phyloP scores from a whole-genome alignment of 2,888 invertebrate genomes.

The Lissocephala sabroskyi region DNA sequence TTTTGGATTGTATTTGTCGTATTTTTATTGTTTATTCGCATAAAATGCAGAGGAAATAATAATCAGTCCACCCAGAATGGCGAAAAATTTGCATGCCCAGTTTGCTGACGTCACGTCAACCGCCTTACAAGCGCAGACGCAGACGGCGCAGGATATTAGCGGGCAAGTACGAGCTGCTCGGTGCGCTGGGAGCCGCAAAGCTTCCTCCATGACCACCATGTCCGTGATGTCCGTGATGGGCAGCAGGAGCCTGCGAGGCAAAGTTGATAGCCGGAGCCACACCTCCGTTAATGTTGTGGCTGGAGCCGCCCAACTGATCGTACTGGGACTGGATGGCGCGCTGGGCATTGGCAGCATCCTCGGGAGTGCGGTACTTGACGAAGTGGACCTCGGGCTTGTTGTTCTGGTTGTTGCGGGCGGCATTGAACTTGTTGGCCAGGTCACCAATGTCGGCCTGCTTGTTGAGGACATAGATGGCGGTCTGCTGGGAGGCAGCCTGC shows the following conservation, averaged over 20 bases:
- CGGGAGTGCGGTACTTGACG: conserved; percentile 66
- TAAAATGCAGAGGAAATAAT: too few species aligned
- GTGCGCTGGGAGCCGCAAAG: conserved; percentile 29
- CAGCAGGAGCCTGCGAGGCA: conserved; percentile 45
- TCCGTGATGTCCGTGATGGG: conserved; percentile 15
- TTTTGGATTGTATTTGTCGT: conserved; percentile 27
- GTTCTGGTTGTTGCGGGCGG: conserved; percentile 42
- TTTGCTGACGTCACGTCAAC: background rate
- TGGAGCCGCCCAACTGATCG: conserved; percentile 55
- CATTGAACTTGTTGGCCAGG: conserved; percentile 50
- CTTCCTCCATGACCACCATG: too few species aligned
- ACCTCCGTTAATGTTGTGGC: conserved; percentile 56
- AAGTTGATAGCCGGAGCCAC: conserved; percentile 64
- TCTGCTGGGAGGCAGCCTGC: conserved; percentile 58
- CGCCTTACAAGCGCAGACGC: conserved; percentile 45
- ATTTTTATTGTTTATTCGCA: conserved; percentile 42
- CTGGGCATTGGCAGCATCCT: conserved; percentile 66
- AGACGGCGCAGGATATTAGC: conserved; percentile 58
- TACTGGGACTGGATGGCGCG: conserved; percentile 59
- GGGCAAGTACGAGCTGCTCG: conserved; percentile 47
- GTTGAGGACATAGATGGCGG: conserved; percentile 64
- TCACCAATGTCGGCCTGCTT: conserved; percentile 61
- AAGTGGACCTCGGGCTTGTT: conserved; percentile 68
- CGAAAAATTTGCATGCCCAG: conserved; percentile 4
- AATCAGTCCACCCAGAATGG: conserved; percentile 36